These are phyloP conservation scores for Dorcus parallelipipedus DNA, from an alignment of 2,888 invertebrate species.

Conservation along the genomic window DNA sequence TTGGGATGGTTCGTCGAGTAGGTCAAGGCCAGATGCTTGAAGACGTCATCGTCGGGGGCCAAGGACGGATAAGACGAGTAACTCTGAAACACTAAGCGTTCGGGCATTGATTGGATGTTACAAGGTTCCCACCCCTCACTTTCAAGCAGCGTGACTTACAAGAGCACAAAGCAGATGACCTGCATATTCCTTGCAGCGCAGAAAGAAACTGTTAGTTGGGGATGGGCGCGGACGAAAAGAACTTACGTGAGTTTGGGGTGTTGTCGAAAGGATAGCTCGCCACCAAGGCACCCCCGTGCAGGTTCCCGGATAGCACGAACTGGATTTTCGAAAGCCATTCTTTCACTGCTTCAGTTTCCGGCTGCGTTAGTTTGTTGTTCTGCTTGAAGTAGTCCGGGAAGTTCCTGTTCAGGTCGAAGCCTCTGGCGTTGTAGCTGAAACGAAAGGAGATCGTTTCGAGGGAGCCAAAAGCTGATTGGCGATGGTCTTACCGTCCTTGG, in stretches of 20 bases:
- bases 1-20: slow-evolving; percentile 86
- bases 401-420: slow-evolving; percentile 91
- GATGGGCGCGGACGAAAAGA: background rate
- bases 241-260: slow-evolving; percentile 89
- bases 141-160: slow-evolving; percentile 51
- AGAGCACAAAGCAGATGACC: slow-evolving; percentile 70
- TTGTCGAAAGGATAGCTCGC: slow-evolving; percentile 98
- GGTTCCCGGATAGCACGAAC: slow-evolving; percentile 89
- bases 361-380: slow-evolving; percentile 82
- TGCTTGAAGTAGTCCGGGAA: slow-evolving; percentile 94
- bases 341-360: slow-evolving; percentile 93
- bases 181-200: slow-evolving; percentile 64
- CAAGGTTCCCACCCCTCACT: too few species aligned
- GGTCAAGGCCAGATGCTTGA: slow-evolving; percentile 76
- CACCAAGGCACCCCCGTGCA: slow-evolving; percentile 93
- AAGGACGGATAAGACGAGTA: slow-evolving; percentile 77
- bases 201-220: background rate
- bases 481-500: slow-evolving; percentile 68
- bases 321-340: slow-evolving; percentile 92
- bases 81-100: slow-evolving; percentile 74
- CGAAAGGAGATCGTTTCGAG: too few species aligned
- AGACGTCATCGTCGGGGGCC: slow-evolving; percentile 90
- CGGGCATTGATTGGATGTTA: too few species aligned
- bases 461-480: background rate
- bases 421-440: slow-evolving; percentile 77